Conservation (phyloP, 92 coral and sea anemone species). For the Nematostella vectensis region DNA sequence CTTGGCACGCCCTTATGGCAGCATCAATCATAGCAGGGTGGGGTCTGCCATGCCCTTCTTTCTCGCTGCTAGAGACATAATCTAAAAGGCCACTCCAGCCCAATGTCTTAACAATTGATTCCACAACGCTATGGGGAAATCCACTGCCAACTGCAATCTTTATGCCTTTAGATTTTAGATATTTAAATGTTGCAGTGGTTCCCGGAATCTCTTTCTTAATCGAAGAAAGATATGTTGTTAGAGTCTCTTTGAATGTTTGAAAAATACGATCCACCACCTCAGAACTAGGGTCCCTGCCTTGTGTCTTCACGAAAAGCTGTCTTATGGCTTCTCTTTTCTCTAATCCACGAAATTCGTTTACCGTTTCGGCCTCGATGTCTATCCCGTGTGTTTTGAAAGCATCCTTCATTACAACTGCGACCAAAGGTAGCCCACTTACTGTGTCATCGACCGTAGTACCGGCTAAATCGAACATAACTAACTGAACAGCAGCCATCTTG, state of each 20-base stretch:
- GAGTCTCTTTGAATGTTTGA: conserved; percentile 54
- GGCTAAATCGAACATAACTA: conserved; percentile 88
- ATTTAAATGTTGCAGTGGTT: conserved; percentile 52
- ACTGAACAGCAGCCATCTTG: conserved; percentile 61
- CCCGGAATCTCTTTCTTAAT: conserved; percentile 86
- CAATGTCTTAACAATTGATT: conserved; percentile 46
- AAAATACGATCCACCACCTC: conserved; percentile 42
- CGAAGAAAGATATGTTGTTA: conserved; percentile 41
- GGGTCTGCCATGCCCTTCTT: conserved; percentile 86
- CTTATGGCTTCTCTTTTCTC: conserved; percentile 84
- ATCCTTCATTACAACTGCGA: conserved; percentile 75
- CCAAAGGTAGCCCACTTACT: conserved; percentile 79
- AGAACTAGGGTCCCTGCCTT: background rate
- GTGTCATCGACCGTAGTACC: conserved; percentile 94
- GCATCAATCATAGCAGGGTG: conserved; percentile 90
- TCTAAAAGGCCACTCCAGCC: conserved; percentile 68
- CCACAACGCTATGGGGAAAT: conserved; percentile 84
- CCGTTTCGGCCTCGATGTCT: conserved; percentile 44
- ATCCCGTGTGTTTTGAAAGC: conserved; percentile 60
- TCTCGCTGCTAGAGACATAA: conserved; percentile 79
- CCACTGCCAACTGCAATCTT: conserved; percentile 89
- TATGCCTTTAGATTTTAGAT: conserved; percentile 54
- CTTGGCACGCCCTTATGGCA: conserved; percentile 64
- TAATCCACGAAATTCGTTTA: conserved; percentile 87
- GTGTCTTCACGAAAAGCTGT: conserved; percentile 15